phyloP scores from a whole-genome alignment of 2,113 vertebrate genomes.

The Albula goreensis region DNA sequence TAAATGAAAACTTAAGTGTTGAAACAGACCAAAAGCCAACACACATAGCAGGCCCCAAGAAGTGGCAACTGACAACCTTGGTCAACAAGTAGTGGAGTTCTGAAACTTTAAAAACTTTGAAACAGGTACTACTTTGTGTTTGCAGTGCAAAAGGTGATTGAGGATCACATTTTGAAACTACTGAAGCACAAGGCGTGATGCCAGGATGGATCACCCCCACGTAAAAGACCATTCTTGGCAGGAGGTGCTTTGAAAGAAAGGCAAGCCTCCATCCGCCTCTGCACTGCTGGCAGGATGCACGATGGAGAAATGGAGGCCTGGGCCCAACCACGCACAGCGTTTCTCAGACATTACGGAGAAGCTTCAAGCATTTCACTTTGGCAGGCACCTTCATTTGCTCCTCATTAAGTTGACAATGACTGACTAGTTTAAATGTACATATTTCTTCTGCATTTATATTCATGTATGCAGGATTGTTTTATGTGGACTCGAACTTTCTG shows the following conservation, averaged over 20 bases:
- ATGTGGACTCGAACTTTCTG: background rate
- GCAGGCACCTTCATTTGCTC: background rate
- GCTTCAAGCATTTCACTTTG: background rate
- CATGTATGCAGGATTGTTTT: background rate
- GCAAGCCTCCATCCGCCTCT: background rate
- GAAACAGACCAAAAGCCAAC: no score
- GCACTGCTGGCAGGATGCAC: slow-evolving; percentile 11
- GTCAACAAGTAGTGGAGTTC: background rate
- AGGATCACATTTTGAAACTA: slow-evolving; percentile 80
- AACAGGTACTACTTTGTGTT: slow-evolving; percentile 7
- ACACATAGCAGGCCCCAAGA: no score
- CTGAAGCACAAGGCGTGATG: slow-evolving; percentile 52
- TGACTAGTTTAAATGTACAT: background rate
- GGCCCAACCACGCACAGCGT: background rate
- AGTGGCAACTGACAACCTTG: background rate
- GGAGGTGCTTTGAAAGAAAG: background rate
- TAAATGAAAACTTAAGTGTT: no score
- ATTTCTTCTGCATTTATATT: background rate
- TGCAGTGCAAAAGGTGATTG: slow-evolving; percentile 82
- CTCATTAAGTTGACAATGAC: background rate
- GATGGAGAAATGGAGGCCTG: background rate
- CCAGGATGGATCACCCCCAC: no score
- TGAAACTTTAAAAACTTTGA: background rate
- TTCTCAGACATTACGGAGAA: background rate
- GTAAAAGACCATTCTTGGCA: background rate